Evolutionary conservation across 2,797 vertebrate genomes (phyloP).

Genomic region (Poeciliopsis gracilis): DNA sequence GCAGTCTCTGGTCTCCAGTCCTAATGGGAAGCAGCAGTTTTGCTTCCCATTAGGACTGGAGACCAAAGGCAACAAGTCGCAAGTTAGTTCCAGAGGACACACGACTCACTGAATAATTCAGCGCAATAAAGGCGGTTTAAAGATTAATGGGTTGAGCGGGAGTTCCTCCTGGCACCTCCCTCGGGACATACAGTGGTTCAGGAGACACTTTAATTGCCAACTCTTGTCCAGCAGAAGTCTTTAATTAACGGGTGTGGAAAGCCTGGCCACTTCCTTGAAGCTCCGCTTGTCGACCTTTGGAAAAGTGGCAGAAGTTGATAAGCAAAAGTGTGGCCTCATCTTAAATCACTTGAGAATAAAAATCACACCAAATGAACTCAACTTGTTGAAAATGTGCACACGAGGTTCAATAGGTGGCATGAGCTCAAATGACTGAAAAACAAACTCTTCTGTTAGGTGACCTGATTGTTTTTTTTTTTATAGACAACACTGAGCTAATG

Average conservation of each 20-base stretch:
- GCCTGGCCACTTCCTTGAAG: constrained; percentile 42
- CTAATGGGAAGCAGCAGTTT: constrained; percentile 9
- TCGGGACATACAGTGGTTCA: constrained; percentile 60
- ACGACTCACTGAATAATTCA: constrained; percentile 77
- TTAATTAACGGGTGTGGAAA: constrained; percentile 70
- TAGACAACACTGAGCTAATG: background rate
- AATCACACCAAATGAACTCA: constrained; percentile 35
- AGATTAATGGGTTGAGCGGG: constrained; percentile 72
- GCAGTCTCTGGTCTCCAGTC: no score
- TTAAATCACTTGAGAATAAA: constrained; percentile 36
- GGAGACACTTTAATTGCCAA: constrained; percentile 74
- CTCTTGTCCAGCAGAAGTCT: constrained; percentile 71
- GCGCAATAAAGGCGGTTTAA: constrained; percentile 70
- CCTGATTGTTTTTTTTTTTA: background rate
- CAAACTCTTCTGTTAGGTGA: background rate
- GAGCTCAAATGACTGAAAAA: constrained; percentile 1
- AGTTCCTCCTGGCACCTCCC: constrained; percentile 66
- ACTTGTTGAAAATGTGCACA: constrained; percentile 21
- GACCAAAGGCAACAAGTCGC: constrained; percentile 45
- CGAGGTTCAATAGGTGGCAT: background rate
- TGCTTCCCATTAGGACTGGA: constrained; percentile 19
- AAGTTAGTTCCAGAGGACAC: constrained; percentile 45
- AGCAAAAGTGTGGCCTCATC: constrained; percentile 42
- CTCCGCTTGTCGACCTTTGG: constrained; percentile 49
- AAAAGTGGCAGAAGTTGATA: constrained; percentile 41